These are phyloP conservation scores for Dysmachus trigonus DNA, from an alignment of 2,888 invertebrate genomes.

Conservation along the genomic window DNA sequence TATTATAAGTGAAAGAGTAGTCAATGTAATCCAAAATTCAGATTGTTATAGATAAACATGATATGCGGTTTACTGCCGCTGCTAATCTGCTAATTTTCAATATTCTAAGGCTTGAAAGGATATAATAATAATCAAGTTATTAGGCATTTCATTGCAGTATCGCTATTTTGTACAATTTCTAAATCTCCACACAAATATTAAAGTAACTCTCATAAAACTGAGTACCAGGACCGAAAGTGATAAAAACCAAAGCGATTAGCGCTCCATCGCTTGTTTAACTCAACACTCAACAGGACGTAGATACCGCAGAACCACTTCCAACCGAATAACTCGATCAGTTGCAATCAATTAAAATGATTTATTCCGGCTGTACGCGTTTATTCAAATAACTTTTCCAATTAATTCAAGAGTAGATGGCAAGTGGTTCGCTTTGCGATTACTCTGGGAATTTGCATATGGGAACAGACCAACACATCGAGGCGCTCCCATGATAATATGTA, in stretches of 20 bases:
- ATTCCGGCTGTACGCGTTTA: background rate
- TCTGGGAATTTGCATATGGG: background rate
- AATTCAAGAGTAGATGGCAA: slow-evolving; percentile 9
- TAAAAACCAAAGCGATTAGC: background rate
- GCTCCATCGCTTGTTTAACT: background rate
- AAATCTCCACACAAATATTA: background rate
- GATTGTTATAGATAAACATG: too few relatives aligned
- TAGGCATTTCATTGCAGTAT: background rate
- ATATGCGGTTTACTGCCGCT: too few relatives aligned
- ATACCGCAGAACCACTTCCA: background rate
- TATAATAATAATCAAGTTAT: background rate
- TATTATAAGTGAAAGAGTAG: too few relatives aligned
- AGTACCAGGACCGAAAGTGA: background rate
- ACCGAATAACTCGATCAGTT: background rate
- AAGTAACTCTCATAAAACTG: background rate
- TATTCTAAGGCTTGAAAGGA: background rate
- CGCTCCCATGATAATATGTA: background rate
- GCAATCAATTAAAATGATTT: background rate
- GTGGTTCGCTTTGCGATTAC: background rate
- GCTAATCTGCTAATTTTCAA: too few relatives aligned
- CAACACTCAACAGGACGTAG: background rate
- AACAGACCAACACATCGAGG: background rate
- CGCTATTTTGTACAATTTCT: background rate
- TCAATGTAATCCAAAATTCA: too few relatives aligned
- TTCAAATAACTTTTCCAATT: slow-evolving; percentile 29